Evolutionary conservation across 2,888 invertebrate genomes (phyloP).

Genomic region (Buathra laborator): DNA sequence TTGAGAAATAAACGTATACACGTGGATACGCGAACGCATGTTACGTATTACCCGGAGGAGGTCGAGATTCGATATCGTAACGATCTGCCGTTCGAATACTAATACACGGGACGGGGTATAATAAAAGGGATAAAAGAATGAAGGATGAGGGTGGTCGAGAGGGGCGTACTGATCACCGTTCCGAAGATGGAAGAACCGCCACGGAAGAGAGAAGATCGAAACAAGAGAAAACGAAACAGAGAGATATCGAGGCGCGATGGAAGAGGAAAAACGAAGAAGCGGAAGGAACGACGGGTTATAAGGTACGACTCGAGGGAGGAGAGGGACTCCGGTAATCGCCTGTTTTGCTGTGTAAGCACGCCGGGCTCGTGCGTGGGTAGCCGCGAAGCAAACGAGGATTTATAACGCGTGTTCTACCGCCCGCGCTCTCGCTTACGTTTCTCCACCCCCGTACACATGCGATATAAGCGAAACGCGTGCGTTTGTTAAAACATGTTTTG

Average conservation of each 20-base stretch:
- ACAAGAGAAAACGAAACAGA: not conserved
- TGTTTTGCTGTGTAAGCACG: conserved; percentile 67
- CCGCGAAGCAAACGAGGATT: conserved; percentile 66
- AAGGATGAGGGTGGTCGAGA: conserved; percentile 15
- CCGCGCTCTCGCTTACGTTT: conserved; percentile 54
- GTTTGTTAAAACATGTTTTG: conserved; percentile 31
- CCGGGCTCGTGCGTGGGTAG: conserved; percentile 61
- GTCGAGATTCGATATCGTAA: conserved; percentile 9
- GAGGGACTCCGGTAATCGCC: conserved; percentile 62
- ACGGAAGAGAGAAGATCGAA: not conserved
- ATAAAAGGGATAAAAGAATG: conserved; percentile 28
- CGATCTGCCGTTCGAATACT: conserved; percentile 9
- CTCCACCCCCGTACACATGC: conserved; percentile 33
- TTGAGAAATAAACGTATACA: not conserved
- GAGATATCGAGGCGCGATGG: not conserved
- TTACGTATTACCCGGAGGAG: conserved; percentile 1
- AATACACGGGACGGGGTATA: conserved; percentile 1
- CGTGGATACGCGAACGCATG: conserved; percentile 2
- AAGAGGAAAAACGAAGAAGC: conserved; percentile 6
- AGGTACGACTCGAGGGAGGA: conserved; percentile 45
- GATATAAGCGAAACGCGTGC: conserved; percentile 10
- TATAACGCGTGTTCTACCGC: conserved; percentile 69
- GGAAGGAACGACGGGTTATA: conserved; percentile 34
- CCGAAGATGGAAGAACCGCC: conserved; percentile 2
- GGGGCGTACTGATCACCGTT: not conserved